A percentile compares a stretch with the other conserved stretches of the same genome.
Evolutionary conservation across 1,140 invertebrate genomes (phyloP).

Genomic region (Panonychus citri): DNA sequence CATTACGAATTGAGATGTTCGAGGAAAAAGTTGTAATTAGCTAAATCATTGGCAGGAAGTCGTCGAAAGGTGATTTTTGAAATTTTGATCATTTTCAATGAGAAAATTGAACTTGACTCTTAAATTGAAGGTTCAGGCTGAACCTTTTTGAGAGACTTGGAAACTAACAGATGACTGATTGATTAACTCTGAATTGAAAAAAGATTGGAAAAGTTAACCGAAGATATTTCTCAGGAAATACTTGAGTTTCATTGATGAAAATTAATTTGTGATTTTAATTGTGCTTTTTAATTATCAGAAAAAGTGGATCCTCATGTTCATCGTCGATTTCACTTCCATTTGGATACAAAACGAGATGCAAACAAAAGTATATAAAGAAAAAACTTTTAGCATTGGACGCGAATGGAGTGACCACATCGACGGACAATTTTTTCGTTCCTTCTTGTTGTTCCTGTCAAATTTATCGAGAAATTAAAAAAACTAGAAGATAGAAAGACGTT

Average conservation of each 20-base stretch:
- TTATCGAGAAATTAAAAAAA: slow-evolving; percentile 3
- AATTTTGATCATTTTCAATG: too few species aligned
- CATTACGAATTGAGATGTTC: too few species aligned
- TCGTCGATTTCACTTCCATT: slow-evolving; percentile 30
- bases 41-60: too few species aligned
- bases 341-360: slow-evolving; percentile 55
- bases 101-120: too few species aligned
- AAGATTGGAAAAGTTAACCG: too few species aligned
- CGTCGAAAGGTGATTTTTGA: too few species aligned
- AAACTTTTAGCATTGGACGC: slow-evolving; percentile 57
- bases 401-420: slow-evolving; percentile 50
- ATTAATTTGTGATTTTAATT: too few species aligned
- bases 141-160: not conserved
- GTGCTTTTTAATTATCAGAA: slow-evolving; percentile 8
- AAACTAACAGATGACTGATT: not conserved
- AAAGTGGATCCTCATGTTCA: slow-evolving; percentile 12
- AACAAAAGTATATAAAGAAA: slow-evolving; percentile 77
- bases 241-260: not conserved
- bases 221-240: too few species aligned
- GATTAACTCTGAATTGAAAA: too few species aligned
- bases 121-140: too few species aligned
- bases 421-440: slow-evolving; percentile 75
- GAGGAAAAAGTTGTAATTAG: too few species aligned
- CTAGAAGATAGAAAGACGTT: too few species aligned
- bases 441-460: slow-evolving; percentile 50